Evolutionary conservation across 1,140 invertebrate species (phyloP).

Genomic region (Drosophila ambigua): DNA sequence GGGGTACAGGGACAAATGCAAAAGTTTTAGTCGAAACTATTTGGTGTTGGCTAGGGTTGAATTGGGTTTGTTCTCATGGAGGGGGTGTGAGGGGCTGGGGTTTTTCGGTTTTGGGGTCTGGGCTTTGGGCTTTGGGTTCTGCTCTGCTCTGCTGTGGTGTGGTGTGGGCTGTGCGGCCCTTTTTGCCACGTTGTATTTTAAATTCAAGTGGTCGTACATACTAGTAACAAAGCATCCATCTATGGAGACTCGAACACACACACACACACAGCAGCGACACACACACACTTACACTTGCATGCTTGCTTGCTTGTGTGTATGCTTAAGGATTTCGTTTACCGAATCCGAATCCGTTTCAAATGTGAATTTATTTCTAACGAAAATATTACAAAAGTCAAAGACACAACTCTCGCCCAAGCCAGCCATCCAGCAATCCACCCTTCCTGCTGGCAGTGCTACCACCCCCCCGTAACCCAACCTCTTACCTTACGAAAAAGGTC

Average conservation of each 20-base stretch:
- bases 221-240: constrained; percentile 54
- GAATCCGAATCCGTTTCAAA: constrained; percentile 82
- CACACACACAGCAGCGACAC: constrained; percentile 1
- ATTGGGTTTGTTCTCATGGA: constrained; percentile 17
- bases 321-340: constrained; percentile 81
- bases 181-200: constrained; percentile 80
- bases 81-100: neutral
- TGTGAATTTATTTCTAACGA: constrained; percentile 81
- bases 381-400: constrained; percentile 83
- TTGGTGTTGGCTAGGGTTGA: constrained; percentile 48
- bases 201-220: constrained; percentile 74
- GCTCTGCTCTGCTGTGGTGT: neutral
- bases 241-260: constrained; percentile 15
- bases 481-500: constrained; percentile 71
- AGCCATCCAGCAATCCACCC: neutral
- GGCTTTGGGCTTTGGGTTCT: constrained; percentile 18
- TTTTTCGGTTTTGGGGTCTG: too few relatives aligned
- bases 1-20: constrained; percentile 56
- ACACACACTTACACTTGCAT: constrained; percentile 21
- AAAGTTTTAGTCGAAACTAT: constrained; percentile 78
- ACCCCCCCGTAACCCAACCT: constrained; percentile 23
- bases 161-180: constrained; percentile 46
- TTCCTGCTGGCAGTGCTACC: too few relatives aligned
- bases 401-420: constrained; percentile 45
- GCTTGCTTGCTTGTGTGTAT: constrained; percentile 48